Percentiles rank a stretch among this genome's conserved stretches.
phyloP scores from a whole-genome alignment of 1,140 invertebrate genomes.

The Arctopsyche grandis region DNA sequence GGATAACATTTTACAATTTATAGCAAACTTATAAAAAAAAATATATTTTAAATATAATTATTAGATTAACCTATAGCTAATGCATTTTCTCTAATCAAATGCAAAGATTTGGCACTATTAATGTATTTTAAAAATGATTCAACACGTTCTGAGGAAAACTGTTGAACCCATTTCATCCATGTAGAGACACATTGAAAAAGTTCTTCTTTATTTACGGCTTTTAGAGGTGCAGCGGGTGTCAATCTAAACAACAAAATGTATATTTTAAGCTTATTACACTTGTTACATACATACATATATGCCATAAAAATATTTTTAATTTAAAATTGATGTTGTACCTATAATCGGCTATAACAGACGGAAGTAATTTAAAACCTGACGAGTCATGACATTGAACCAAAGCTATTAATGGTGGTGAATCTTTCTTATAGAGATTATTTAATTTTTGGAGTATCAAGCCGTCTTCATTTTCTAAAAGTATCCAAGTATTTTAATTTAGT shows the following conservation, averaged over 20 bases:
- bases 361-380: conserved; percentile 63
- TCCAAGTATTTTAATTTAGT: too few relatives aligned
- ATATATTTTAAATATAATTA: not conserved
- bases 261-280: not conserved
- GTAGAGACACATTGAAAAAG: conserved; percentile 62
- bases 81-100: conserved; percentile 72
- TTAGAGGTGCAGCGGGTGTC: conserved; percentile 59
- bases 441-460: conserved; percentile 69
- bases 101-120: conserved; percentile 72
- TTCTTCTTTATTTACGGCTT: conserved; percentile 58
- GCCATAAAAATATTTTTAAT: not conserved
- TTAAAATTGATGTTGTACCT: conserved; percentile 57
- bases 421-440: conserved; percentile 64
- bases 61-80: conserved; percentile 60
- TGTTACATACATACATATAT: not conserved
- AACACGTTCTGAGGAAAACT: conserved; percentile 67
- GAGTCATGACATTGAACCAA: conserved; percentile 62
- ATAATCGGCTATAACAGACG: conserved; percentile 66
- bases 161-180: conserved; percentile 71
- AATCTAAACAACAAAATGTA: conserved; percentile 59
- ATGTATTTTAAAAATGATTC: conserved; percentile 70
- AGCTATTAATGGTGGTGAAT: conserved; percentile 65
- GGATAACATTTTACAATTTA: conserved; percentile 48
- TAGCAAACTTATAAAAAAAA: conserved; percentile 21
- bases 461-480: conserved; percentile 56